Conservation (phyloP, 2,797 vertebrate genomes). For the Sebastes reedi region DNA sequence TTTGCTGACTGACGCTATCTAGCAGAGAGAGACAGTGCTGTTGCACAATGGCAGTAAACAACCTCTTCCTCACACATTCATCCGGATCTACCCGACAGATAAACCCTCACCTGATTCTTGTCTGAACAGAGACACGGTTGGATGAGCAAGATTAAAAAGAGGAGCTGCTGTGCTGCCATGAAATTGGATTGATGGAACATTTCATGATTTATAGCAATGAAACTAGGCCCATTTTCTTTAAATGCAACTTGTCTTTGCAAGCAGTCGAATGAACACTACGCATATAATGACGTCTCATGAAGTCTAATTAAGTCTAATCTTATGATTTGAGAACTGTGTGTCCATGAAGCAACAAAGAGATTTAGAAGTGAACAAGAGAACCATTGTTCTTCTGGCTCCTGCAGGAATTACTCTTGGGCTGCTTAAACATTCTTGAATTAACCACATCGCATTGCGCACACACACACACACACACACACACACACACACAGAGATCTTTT, state of each 20-base stretch:
- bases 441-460: slow-evolving; percentile 55
- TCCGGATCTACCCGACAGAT: slow-evolving; percentile 34
- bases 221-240: neutral
- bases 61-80: slow-evolving; percentile 27
- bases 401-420: slow-evolving; percentile 76
- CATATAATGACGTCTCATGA: slow-evolving; percentile 5
- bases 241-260: neutral
- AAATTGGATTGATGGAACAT: neutral
- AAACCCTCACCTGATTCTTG: slow-evolving; percentile 32
- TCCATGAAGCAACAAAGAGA: slow-evolving; percentile 62
- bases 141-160: slow-evolving; percentile 21
- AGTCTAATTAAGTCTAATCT: slow-evolving; percentile 43
- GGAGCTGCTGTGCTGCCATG: neutral
- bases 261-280: neutral
- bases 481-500: slow-evolving; percentile 18
- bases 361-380: slow-evolving; percentile 77
- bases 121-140: slow-evolving; percentile 21
- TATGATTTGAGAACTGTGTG: slow-evolving; percentile 43
- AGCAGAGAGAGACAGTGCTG: slow-evolving; percentile 28
- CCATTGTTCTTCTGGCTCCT: slow-evolving; percentile 78
- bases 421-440: slow-evolving; percentile 81
- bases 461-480: neutral
- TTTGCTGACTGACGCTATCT: slow-evolving; percentile 52
- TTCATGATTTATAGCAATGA: neutral
- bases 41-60: slow-evolving; percentile 67